Evolutionary conservation across 2,797 vertebrate species (phyloP).

Genomic region (Podarcis siculus): DNA sequence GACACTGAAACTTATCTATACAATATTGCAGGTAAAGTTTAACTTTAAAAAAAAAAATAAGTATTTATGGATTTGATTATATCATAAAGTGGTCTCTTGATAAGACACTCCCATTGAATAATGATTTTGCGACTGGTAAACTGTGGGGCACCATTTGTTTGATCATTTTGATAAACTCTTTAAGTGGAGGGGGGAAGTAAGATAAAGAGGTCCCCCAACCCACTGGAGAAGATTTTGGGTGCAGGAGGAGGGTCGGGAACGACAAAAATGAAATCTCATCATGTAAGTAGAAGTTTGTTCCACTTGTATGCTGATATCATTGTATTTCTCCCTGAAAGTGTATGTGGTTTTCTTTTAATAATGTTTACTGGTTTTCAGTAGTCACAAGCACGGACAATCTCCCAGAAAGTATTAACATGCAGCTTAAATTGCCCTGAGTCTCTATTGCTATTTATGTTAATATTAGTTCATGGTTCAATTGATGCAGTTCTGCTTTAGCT

Average conservation of each 20-base stretch:
- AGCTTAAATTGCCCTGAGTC: background rate
- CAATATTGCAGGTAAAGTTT: slow-evolving; percentile 91
- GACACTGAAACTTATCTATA: slow-evolving; percentile 96
- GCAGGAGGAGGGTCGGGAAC: too few species aligned
- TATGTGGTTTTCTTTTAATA: too few species aligned
- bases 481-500: background rate
- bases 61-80: slow-evolving; percentile 39
- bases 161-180: background rate
- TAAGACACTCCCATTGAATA: background rate
- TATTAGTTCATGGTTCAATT: background rate
- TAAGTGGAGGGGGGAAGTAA: background rate
- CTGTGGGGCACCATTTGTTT: slow-evolving; percentile 19
- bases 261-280: too few species aligned
- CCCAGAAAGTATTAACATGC: background rate
- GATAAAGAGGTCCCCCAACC: too few species aligned
- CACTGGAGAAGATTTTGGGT: too few species aligned
- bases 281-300: too few species aligned
- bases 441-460: background rate
- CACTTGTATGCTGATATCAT: too few species aligned
- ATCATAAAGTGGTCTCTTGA: slow-evolving; percentile 17
- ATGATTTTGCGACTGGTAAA: slow-evolving; percentile 30
- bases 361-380: too few species aligned
- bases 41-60: background rate
- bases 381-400: too few species aligned
- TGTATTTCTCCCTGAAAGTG: background rate